A percentile compares a stretch with the other conserved stretches of the same genome.
These are phyloP conservation scores for Setipinna tenuifilis DNA, from an alignment of 2,797 vertebrate genomes.

Conservation along the genomic window DNA sequence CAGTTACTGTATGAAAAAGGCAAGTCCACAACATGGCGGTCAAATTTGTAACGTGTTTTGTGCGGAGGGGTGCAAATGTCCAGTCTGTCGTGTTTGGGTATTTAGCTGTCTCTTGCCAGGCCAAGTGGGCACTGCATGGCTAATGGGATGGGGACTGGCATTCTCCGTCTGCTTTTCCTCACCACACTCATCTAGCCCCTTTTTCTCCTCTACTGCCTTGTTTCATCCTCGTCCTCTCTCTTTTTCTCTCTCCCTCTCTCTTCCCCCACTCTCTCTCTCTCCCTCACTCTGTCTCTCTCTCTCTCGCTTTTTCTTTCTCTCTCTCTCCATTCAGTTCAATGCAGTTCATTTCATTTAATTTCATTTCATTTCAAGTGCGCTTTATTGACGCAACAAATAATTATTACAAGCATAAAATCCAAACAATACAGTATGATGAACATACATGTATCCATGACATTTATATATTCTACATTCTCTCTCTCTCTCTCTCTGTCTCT, in stretches of 20 bases:
- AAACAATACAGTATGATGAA: too few relatives aligned
- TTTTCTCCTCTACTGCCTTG: not conserved
- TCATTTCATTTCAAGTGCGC: too few relatives aligned
- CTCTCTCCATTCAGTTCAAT: not conserved
- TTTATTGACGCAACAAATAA: too few relatives aligned
- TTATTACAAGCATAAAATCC: too few relatives aligned
- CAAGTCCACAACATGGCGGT: constrained; percentile 44
- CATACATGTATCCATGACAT: too few relatives aligned
- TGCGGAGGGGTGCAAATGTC: constrained; percentile 36
- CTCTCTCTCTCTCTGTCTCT: constrained; percentile 17
- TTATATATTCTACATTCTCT: too few relatives aligned
- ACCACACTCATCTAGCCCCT: not conserved
- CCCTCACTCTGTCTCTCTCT: constrained; percentile 10
- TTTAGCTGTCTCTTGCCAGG: constrained; percentile 45
- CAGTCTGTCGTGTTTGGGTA: constrained; percentile 43
- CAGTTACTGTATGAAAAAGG: constrained; percentile 60
- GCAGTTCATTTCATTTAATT: too few relatives aligned
- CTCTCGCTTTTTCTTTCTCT: not conserved
- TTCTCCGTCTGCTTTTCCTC: not conserved
- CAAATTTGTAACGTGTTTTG: constrained; percentile 58
- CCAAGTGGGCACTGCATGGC: constrained; percentile 30
- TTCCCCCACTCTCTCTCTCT: constrained; percentile 20
- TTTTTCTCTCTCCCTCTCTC: not conserved
- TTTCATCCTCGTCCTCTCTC: not conserved
- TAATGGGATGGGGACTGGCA: constrained; percentile 45